Conservation (phyloP, 2,888 invertebrate genomes). For the Spodoptera exigua region DNA sequence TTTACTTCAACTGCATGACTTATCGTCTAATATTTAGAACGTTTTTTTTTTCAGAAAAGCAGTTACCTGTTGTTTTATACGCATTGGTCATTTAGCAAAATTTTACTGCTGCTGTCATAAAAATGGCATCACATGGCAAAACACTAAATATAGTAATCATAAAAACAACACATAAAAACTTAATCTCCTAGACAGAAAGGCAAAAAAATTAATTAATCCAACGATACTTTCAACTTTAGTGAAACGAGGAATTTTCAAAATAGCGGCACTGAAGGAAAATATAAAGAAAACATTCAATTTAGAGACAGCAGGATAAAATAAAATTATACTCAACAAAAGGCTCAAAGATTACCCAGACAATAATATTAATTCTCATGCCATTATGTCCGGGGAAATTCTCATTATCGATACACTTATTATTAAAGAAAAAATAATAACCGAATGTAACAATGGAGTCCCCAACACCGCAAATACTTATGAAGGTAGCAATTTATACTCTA, state of each 20-base stretch:
- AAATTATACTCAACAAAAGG: conserved; percentile 33
- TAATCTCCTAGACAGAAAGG: conserved; percentile 9
- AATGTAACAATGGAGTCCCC: conserved; percentile 19
- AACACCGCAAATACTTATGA: conserved; percentile 18
- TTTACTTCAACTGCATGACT: no score
- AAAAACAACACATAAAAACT: background rate
- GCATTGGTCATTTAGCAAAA: no score
- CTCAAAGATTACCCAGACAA: conserved; percentile 3
- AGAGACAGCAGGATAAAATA: conserved; percentile 1
- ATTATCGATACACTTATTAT: conserved; percentile 38
- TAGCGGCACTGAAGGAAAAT: background rate
- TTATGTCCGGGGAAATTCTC: conserved; percentile 29
- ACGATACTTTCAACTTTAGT: conserved; percentile 9
- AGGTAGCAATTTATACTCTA: conserved; percentile 51
- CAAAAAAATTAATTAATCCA: conserved; percentile 21
- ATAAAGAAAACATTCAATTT: conserved; percentile 14
- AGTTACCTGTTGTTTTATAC: no score
- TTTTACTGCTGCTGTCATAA: no score
- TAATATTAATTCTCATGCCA: conserved; percentile 16
- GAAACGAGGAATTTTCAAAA: background rate
- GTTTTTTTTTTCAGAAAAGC: no score
- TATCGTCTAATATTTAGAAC: no score
- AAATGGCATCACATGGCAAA: no score
- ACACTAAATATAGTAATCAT: no score
- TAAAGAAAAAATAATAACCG: conserved; percentile 40